Percentiles rank a stretch among this genome's conserved stretches.
Conservation (phyloP, 2,888 invertebrate genomes). For the Tetramorium bicarinatum region DNA sequence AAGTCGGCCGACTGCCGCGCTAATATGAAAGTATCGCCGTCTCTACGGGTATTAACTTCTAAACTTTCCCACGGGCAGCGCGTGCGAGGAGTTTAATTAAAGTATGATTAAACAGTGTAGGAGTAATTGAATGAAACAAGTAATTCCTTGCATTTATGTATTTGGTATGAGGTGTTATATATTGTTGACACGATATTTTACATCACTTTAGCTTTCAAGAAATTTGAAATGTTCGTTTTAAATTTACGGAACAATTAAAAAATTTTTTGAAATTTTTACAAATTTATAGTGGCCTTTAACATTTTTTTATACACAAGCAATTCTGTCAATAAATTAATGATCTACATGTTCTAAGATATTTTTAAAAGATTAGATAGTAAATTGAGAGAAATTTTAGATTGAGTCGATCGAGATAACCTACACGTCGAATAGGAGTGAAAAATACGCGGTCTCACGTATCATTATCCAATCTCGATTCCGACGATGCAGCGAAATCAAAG, state of each 20-base stretch:
- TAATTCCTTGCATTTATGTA: slow-evolving; percentile 53
- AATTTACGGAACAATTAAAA: neutral
- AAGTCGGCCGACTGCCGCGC: slow-evolving; percentile 72
- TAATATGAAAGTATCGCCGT: slow-evolving; percentile 82
- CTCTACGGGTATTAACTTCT: slow-evolving; percentile 69
- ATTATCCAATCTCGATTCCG: slow-evolving; percentile 56
- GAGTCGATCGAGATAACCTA: slow-evolving; percentile 9
- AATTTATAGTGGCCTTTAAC: neutral
- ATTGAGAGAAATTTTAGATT: slow-evolving; percentile 13
- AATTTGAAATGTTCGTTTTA: neutral
- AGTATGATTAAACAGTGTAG: slow-evolving; percentile 79
- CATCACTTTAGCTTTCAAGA: neutral
- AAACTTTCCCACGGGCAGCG: slow-evolving; percentile 79
- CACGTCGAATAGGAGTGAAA: slow-evolving; percentile 28
- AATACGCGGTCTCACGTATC: slow-evolving; percentile 43
- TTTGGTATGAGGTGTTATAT: neutral
- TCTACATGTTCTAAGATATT: neutral
- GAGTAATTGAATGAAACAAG: slow-evolving; percentile 78
- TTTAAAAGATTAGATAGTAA: neutral
- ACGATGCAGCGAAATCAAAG: slow-evolving; percentile 60
- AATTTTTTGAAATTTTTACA: neutral
- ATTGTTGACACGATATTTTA: slow-evolving; percentile 8
- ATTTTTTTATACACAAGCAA: neutral
- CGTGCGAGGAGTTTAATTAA: slow-evolving; percentile 82
- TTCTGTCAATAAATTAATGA: neutral